A percentile compares a stretch with the other conserved stretches of the same genome.
Evolutionary conservation across 2,797 vertebrate species (phyloP).

Genomic region (Diplodus puntazzo): DNA sequence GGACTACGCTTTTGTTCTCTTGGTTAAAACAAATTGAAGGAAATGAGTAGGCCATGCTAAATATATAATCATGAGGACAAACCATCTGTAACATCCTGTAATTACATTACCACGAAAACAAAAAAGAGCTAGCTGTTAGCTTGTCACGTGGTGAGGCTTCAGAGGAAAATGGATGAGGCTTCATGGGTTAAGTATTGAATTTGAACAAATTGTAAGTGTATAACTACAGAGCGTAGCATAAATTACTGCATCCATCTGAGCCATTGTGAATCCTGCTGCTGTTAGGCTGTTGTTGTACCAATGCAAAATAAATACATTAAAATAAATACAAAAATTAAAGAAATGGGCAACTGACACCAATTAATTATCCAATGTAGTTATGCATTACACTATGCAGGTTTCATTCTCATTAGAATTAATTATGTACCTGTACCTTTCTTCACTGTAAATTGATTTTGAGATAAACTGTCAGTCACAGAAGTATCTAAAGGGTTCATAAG

Average conservation of each 20-base stretch:
- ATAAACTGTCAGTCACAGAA: background rate
- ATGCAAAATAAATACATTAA: no score
- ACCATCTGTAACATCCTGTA: no score
- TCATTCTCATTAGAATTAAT: no score
- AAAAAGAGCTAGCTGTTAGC: background rate
- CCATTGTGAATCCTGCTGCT: background rate
- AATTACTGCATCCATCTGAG: background rate
- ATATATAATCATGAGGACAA: background rate
- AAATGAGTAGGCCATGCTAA: background rate
- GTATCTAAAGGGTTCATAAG: background rate
- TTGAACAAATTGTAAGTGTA: background rate
- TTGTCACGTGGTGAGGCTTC: background rate
- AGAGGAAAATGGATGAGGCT: background rate
- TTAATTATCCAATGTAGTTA: background rate
- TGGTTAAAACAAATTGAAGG: background rate
- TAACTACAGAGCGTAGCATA: background rate
- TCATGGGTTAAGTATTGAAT: background rate
- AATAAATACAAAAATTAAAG: no score
- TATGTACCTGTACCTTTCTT: no score
- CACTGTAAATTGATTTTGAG: background rate
- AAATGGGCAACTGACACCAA: no score
- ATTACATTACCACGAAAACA: background rate
- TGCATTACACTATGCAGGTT: background rate
- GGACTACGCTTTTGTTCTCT: background rate
- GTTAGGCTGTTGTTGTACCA: no score